Evolutionary conservation across 1,140 invertebrate genomes (phyloP), one percentile per base, ranked within the genome.

Genomic region (Paracyclopina nana): DNA sequence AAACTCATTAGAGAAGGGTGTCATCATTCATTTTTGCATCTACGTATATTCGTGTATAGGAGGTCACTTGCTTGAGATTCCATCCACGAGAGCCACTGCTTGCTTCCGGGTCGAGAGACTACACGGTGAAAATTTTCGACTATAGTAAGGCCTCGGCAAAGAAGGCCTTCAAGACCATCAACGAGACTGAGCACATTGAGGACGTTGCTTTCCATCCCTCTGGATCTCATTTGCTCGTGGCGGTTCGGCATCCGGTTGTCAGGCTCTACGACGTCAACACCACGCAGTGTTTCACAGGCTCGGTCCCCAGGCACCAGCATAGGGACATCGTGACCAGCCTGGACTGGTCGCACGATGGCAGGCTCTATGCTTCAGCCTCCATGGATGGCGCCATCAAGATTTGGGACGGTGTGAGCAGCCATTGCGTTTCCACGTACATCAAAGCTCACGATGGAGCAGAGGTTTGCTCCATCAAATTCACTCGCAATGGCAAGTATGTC

Each of bases 131-230:
- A 63, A 70, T 98, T 16, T 98, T 97, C 66, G 94, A 98, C 62
- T 98, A 85, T 58, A 90, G 87, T 18, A 97, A 97, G 68, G 84
- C 91, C 0, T 92, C 90, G 2, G 90, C 94, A 0, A 97, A 97
- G 64, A 92, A 96, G 63, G 91, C 92, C 0, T 91, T 84, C 65
- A 86, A 88, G 61, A 90, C 83, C 42, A 85, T 95, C 27, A 87
- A 70, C 79, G 94, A 99, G 66, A 78, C 85, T 0, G 81, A 88
- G 63, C 78, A 79, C 49, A 80, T 98, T 6, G 68, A 79, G 25
- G 82, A 82, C 58, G 68, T 99, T 38, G 78, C 82, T 0, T 90
- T 97, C 62, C 94, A 99, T 69, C 92, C 94, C 0, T 77, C 20
- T 22, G 44, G 44, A 6, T 14, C 18, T 25, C 26, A 18, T 46